Evolutionary conservation across 2,888 invertebrate genomes (phyloP).

Genomic region (Chrysodeixis includens): DNA sequence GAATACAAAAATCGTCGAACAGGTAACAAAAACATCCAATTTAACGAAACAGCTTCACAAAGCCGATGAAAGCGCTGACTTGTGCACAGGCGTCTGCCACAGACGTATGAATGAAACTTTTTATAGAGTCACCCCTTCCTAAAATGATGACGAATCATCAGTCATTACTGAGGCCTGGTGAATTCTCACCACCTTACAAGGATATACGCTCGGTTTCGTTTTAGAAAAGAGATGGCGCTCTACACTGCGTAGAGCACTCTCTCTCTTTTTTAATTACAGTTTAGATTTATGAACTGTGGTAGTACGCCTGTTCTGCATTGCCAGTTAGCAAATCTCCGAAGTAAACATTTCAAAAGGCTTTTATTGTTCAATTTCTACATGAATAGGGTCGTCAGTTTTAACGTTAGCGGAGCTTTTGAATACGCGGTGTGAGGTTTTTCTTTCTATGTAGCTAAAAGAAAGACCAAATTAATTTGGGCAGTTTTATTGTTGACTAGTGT

Average conservation of each 20-base stretch:
- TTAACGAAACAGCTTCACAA: not conserved
- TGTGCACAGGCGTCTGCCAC: not conserved
- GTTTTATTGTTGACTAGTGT: not conserved
- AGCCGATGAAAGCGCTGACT: constrained; percentile 35
- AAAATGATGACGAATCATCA: constrained; percentile 43
- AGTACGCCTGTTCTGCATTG: constrained; percentile 27
- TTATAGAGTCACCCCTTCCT: constrained; percentile 33
- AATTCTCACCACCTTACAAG: too few species aligned
- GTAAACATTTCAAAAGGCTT: constrained; percentile 26
- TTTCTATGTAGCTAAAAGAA: not conserved
- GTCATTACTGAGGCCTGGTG: constrained; percentile 19
- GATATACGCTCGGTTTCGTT: too few species aligned
- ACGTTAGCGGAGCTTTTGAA: constrained; percentile 34
- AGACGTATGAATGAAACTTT: constrained; percentile 41
- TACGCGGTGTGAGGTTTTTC: constrained; percentile 11
- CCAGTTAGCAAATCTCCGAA: constrained; percentile 36
- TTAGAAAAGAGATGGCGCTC: too few species aligned
- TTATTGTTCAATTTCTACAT: constrained; percentile 38
- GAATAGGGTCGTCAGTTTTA: constrained; percentile 35
- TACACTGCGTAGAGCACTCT: too few species aligned
- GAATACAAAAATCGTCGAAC: too few species aligned
- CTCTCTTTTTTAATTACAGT: too few species aligned
- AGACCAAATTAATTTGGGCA: not conserved
- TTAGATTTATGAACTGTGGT: too few species aligned
- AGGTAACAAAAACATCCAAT: not conserved